phyloP scores from a whole-genome alignment of 53 echinoderm and acorn worm genomes.

The Echinarachnius parma region DNA sequence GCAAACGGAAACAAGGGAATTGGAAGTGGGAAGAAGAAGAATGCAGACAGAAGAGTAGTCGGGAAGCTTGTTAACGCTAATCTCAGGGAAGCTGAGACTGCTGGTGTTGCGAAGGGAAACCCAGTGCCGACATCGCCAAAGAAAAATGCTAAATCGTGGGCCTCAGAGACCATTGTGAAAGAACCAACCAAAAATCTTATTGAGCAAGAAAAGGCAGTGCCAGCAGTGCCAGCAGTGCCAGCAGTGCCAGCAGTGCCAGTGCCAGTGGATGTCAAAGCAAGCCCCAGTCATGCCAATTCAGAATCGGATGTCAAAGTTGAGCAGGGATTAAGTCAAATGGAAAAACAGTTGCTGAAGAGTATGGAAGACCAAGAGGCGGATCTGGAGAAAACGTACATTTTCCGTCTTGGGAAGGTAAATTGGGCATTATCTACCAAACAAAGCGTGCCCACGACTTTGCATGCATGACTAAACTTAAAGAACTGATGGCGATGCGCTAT shows the following conservation, averaged over 20 bases:
- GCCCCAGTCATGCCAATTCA: not conserved
- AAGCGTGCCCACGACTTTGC: too few species aligned
- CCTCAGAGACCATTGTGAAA: too few species aligned
- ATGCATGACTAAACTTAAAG: too few species aligned
- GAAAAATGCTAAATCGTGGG: not conserved
- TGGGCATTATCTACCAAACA: too few species aligned
- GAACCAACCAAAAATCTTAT: too few species aligned
- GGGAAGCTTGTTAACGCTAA: slow-evolving; percentile 30
- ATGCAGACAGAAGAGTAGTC: slow-evolving; percentile 5
- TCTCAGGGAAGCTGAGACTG: slow-evolving; percentile 3
- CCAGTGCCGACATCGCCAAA: not conserved
- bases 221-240: too few species aligned
- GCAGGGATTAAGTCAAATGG: not conserved
- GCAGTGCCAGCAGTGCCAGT: too few species aligned
- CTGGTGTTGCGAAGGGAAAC: not conserved
- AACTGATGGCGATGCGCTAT: too few species aligned
- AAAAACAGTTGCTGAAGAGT: slow-evolving; percentile 1
- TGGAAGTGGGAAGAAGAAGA: slow-evolving; percentile 20
- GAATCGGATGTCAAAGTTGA: not conserved
- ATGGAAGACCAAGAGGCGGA: slow-evolving; percentile 23
- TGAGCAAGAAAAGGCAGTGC: slow-evolving; percentile 8
- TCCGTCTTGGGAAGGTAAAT: slow-evolving; percentile 70
- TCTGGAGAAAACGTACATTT: slow-evolving; percentile 70
- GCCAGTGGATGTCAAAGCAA: not conserved
- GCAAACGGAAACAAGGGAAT: too few species aligned